These are phyloP conservation scores for Palythoa grandis DNA, from an alignment of 92 coral and sea anemone genomes.

Conservation along the genomic window DNA sequence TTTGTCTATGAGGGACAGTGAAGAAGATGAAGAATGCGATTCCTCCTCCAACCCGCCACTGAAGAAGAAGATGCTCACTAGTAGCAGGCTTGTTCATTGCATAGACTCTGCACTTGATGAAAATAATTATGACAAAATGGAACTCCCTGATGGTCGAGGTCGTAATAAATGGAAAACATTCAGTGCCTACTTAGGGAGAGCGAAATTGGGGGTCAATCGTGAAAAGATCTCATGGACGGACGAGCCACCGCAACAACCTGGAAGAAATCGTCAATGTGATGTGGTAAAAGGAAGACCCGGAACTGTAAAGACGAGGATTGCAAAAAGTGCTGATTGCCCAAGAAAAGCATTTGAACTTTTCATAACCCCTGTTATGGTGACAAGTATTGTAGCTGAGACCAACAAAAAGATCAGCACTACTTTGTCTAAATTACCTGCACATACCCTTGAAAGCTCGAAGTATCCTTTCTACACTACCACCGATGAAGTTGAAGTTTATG, in stretches of 20 bases:
- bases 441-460: conserved; percentile 5
- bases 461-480: not conserved
- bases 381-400: conserved; percentile 18
- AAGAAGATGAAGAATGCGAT: conserved; percentile 14
- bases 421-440: conserved; percentile 7
- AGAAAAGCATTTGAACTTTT: conserved; percentile 35
- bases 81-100: conserved; percentile 15
- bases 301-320: not conserved
- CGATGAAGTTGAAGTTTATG: not conserved
- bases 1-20: not conserved
- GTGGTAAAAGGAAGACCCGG: conserved; percentile 9
- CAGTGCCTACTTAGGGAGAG: conserved; percentile 10
- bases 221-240: conserved; percentile 18
- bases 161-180: not conserved
- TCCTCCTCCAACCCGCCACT: not conserved
- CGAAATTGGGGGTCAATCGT: not conserved
- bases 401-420: conserved; percentile 23
- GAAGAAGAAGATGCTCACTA: conserved; percentile 3
- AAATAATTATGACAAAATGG: conserved; percentile 20
- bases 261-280: not conserved
- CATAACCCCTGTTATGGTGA: conserved; percentile 16
- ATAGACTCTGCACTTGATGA: conserved; percentile 14
- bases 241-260: conserved; percentile 1
- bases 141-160: conserved; percentile 27
- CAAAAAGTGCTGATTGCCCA: conserved; percentile 2